Base-by-base conservation (phyloP, 2,113 vertebrate species). In the Danionella cerebrum region DNA sequence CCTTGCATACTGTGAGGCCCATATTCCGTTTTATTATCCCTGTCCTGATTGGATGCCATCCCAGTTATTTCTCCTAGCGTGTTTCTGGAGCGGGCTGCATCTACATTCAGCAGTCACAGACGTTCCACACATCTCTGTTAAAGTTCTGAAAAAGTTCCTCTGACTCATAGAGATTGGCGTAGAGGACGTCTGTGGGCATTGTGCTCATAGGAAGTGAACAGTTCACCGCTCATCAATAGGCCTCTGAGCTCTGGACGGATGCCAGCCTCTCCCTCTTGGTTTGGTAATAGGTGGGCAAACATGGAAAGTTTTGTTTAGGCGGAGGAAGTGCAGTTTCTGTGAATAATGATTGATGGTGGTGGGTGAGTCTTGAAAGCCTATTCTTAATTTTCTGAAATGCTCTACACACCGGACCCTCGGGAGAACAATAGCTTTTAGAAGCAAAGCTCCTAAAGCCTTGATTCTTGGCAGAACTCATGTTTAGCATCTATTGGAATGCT, bases 191-290 rank as follows among this genome's bases (percentile, higher is more conserved):
- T 64, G 64, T 66, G 64, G 51, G 68, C 36, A 52, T 74, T 71
- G 60, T 69, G 52, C 4, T 6, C 50, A 51, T 66, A 72, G 74
- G 76, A 68, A 76, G 70, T 47, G 16, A 53, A 14, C 33, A 69
- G 75, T 71, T 27, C 54, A 31, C 53, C 60, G n/a, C 11, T 60
- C 33, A 48, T 77, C 71, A 74, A 77, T 77, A 74, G 75, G 60
- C 71, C 75, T 48, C 24, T 67, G 58, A 14, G 52, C 24, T 48
- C 71, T 77, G 75, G 75, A 53, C 8, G 1, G 47, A 51, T 24
- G 58, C 71, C 69, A 77, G 59, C 18, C 47, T 67, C 10, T n/a
- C n/a, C n/a, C n/a, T 9, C 44, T 24, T 51, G 51, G 44, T 48
- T 57, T 68, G 25, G 73, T 58, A 63, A 71, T 29, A 53, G 12